Percentiles rank a stretch among this genome's conserved stretches.
These are phyloP conservation scores for Lepidurus couesii DNA, from an alignment of 1,140 invertebrate genomes.

Conservation along the genomic window DNA sequence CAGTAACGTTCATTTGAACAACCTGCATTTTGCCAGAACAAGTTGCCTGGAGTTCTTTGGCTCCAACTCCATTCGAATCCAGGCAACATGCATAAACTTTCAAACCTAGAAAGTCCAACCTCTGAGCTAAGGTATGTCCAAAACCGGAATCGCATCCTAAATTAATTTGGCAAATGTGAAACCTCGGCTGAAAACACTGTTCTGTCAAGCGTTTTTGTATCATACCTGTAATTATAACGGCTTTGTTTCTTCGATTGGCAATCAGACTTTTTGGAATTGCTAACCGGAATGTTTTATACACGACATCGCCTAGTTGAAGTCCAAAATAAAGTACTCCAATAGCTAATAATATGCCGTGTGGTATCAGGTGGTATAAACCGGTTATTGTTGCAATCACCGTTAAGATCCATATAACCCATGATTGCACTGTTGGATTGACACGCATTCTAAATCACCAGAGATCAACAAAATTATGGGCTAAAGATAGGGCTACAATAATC, in stretches of 20 bases:
- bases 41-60: slow-evolving; percentile 41
- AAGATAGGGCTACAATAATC: too few relatives aligned
- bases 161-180: slow-evolving; percentile 23
- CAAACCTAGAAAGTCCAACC: slow-evolving; percentile 45
- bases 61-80: slow-evolving; percentile 45
- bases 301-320: slow-evolving; percentile 30
- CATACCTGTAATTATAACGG: slow-evolving; percentile 38
- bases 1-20: slow-evolving; percentile 44
- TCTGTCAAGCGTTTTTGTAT: not conserved
- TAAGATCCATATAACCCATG: not conserved
- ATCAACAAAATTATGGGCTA: not conserved
- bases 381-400: not conserved
- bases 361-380: not conserved
- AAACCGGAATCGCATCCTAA: slow-evolving; percentile 46
- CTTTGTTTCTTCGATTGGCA: slow-evolving; percentile 33
- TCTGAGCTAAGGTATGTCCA: slow-evolving; percentile 44
- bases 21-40: slow-evolving; percentile 41
- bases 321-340: slow-evolving; percentile 16
- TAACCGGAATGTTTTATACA: slow-evolving; percentile 33
- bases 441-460: not conserved
- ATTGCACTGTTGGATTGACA: not conserved
- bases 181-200: not conserved
- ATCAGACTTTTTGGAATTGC: slow-evolving; percentile 32
- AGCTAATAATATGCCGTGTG: not conserved
- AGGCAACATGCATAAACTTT: slow-evolving; percentile 50